Evolutionary conservation across 2,797 vertebrate species (phyloP).

Genomic region (Molossus molossus): DNA sequence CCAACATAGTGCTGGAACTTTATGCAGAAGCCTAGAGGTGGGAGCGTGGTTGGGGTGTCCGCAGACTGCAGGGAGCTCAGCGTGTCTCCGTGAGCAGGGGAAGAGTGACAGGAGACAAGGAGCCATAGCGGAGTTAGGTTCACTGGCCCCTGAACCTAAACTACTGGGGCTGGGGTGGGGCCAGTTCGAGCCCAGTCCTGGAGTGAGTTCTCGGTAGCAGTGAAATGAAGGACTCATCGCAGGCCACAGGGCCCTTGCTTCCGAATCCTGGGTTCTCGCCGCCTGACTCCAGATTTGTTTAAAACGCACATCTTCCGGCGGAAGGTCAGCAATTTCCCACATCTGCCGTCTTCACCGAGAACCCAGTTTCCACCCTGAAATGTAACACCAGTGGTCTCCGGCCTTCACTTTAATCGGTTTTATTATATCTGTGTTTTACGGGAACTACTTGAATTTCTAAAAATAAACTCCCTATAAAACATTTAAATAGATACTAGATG

Average conservation of each 20-base stretch:
- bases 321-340: background rate
- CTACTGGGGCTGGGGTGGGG: background rate
- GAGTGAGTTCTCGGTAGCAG: background rate
- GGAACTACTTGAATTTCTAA: constrained; percentile 17
- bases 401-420: background rate
- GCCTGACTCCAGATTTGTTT: background rate
- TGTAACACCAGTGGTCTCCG: background rate
- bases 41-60: background rate
- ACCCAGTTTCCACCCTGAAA: background rate
- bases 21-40: background rate
- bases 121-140: background rate
- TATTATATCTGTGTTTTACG: background rate
- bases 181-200: background rate
- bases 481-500: background rate
- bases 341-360: background rate
- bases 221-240: background rate
- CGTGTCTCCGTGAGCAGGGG: background rate
- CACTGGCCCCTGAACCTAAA: background rate
- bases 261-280: background rate
- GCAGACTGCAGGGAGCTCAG: background rate
- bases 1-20: background rate
- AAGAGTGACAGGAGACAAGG: background rate
- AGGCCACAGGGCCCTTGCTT: background rate
- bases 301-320: constrained; percentile 23
- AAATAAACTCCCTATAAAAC: constrained; percentile 18